Percentiles rank a stretch among this genome's conserved stretches.
These are phyloP conservation scores for Melitaea cinxia DNA, from an alignment of 1,140 invertebrate genomes.

Conservation along the genomic window DNA sequence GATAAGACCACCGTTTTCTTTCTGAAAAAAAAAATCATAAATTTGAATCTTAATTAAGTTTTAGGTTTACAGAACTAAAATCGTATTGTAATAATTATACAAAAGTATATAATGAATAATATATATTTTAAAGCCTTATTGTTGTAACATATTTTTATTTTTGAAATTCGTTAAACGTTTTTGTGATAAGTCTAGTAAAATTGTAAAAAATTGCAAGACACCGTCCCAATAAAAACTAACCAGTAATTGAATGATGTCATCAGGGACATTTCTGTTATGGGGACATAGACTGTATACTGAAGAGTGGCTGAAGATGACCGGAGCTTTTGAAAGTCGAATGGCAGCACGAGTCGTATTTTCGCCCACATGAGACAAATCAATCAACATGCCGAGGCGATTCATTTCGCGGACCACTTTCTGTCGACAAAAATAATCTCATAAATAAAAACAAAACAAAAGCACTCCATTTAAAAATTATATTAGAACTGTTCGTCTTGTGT, in stretches of 20 bases:
- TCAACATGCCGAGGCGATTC: conserved; percentile 95
- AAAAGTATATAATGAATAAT: no score
- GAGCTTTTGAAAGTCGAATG: conserved; percentile 88
- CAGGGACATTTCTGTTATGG: conserved; percentile 92
- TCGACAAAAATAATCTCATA: conserved; percentile 44
- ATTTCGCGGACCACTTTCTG: conserved; percentile 91
- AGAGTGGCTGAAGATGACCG: conserved; percentile 95
- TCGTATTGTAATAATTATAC: no score
- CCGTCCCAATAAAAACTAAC: conserved; percentile 80
- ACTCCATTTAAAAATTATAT: no score
- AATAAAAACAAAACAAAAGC: neutral
- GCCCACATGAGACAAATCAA: conserved; percentile 93
- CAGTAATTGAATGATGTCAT: conserved; percentile 89
- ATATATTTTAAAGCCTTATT: no score
- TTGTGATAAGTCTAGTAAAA: neutral
- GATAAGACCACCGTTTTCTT: conserved; percentile 91
- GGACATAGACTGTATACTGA: conserved; percentile 92
- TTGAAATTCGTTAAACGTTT: no score
- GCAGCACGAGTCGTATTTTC: conserved; percentile 92
- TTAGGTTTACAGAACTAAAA: no score
- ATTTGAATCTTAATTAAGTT: no score
- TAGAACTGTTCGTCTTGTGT: no score
- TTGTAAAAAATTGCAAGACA: neutral
- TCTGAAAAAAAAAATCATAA: conserved; percentile 79
- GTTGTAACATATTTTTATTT: no score